Base-by-base conservation (phyloP, 2,888 invertebrate genomes). In the Diarsia rubi region DNA sequence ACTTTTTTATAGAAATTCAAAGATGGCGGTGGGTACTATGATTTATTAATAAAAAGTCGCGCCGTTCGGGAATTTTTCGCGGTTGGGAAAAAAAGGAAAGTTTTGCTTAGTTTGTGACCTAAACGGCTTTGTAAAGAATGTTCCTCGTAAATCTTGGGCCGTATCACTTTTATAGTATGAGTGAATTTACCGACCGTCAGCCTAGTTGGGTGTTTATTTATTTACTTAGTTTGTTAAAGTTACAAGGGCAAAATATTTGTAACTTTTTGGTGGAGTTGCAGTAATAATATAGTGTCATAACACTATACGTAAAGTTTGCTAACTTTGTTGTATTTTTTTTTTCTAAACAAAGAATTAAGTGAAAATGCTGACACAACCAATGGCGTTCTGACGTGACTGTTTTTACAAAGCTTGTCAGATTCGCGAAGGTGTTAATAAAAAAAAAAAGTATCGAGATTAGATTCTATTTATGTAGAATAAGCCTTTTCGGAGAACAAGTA, bases 1-100 rank as follows among this genome's bases (percentile, higher is more conserved):
- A 83, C 54, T 88, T 86, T 87, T 86, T 84, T 81, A 82, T 82
- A 82, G 76, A 85, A 87, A 80, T 82, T 86, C 71, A 82, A 88
- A 88, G 71, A 87, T 83, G 85, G 84, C 73, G 69, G 57, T 64
- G 73, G 75, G 82, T 82, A 69, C 31, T 59, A 86, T 88, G 87
- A 87, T 87, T 87, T 87, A 87, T 88, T 85, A 75, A 83, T 85
- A 75, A 83, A 72, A 81, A 83, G 67, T 82, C 66, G 68, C 81
- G 73, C 62, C 81, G 72, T 79, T 82, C 42, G 76, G 75, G 82
- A 78, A 82, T 70, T 83, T 59, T 71, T 70, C 54, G 85, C 75
- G 79, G 88, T 78, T 76, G 60, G 52, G 54, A 78, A 72, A 80
- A 57, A 74, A 31, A 42, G 12, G 21, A 63, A 75, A 73, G 69